Conservation (phyloP, 1,140 invertebrate genomes). For the Oreohelix idahoensis region DNA sequence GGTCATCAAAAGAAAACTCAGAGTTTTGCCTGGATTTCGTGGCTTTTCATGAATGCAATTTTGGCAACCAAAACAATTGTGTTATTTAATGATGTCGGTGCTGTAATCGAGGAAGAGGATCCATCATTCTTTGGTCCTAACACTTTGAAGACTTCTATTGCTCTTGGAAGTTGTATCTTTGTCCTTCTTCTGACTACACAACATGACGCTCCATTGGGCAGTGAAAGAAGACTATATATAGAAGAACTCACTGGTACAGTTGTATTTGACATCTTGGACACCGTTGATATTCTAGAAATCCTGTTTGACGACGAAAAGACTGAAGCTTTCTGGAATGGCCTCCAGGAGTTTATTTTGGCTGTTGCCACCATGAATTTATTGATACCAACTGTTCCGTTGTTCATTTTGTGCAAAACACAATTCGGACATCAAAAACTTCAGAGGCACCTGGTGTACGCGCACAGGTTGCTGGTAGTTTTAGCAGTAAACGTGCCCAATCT, state of each 20-base stretch:
- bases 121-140: slow-evolving; percentile 75
- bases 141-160: slow-evolving; percentile 75
- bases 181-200: slow-evolving; percentile 75
- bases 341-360: slow-evolving; percentile 74
- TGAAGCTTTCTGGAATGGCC: slow-evolving; percentile 63
- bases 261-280: slow-evolving; percentile 77
- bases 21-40: slow-evolving; percentile 8
- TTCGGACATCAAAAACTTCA: slow-evolving; percentile 56
- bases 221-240: slow-evolving; percentile 73
- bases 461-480: slow-evolving; percentile 73
- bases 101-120: slow-evolving; percentile 38
- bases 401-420: slow-evolving; percentile 74
- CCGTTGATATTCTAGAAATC: slow-evolving; percentile 74
- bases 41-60: not conserved
- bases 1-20: not conserved
- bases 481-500: slow-evolving; percentile 78
- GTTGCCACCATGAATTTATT: slow-evolving; percentile 77
- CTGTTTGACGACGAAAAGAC: slow-evolving; percentile 65
- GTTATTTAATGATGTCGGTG: not conserved
- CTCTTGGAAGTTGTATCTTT: slow-evolving; percentile 75
- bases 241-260: slow-evolving; percentile 40
- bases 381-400: slow-evolving; percentile 76
- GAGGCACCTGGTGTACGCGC: slow-evolving; percentile 66
- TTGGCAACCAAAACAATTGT: not conserved
- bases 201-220: slow-evolving; percentile 49